These are phyloP conservation scores for Ochropleura plecta DNA, from an alignment of 2,888 invertebrate genomes.

Conservation along the genomic window DNA sequence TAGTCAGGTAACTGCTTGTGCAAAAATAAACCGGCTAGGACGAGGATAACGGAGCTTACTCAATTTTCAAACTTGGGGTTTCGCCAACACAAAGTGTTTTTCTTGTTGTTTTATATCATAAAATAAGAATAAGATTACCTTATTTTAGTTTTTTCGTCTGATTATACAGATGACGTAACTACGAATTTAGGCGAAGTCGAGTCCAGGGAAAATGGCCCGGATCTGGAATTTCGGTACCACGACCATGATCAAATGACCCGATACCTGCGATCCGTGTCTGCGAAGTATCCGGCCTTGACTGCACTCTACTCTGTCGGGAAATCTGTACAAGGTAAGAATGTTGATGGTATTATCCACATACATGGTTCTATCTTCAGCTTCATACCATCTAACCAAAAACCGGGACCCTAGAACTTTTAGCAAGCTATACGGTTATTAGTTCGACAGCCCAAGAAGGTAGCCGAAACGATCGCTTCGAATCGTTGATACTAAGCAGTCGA, in stretches of 20 bases:
- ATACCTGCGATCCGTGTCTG: conserved; percentile 95
- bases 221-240: conserved; percentile 96
- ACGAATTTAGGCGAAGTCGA: conserved; percentile 82
- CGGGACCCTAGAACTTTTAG: not conserved
- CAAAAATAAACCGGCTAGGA: conserved; percentile 27
- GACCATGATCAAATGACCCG: conserved; percentile 96
- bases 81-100: conserved; percentile 16
- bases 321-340: conserved; percentile 95
- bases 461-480: not conserved
- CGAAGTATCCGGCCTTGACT: conserved; percentile 95
- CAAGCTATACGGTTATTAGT: not conserved
- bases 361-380: not conserved
- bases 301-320: conserved; percentile 98
- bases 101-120: not conserved
- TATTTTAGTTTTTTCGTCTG: conserved; percentile 19
- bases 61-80: conserved; percentile 7
- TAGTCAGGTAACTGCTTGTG: not conserved
- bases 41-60: conserved; percentile 3
- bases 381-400: not conserved
- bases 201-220: conserved; percentile 78
- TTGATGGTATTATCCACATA: not conserved
- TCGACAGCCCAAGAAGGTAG: not conserved
- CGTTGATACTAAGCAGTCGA: not conserved
- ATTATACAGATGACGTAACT: conserved; percentile 74
- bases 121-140: not conserved